A percentile compares a stretch with the other conserved stretches of the same genome.
phyloP scores from a whole-genome alignment of 2,113 vertebrate species.

The western clawed frog (Xenopus tropicalis) region DNA sequence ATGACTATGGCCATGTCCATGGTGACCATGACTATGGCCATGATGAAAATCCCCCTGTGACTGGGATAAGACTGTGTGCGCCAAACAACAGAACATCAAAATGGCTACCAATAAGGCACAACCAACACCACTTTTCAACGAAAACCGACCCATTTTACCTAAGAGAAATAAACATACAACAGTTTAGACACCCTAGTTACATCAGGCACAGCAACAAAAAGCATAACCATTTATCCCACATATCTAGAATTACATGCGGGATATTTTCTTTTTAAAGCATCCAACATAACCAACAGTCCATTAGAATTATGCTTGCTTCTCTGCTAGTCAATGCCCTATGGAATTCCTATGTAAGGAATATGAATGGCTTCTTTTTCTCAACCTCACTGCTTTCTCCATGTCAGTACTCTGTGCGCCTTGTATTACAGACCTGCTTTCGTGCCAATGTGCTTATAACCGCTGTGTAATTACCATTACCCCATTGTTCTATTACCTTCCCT shows the following conservation, averaged over 20 bases:
- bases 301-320: no score
- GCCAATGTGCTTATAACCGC: no score
- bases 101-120: neutral
- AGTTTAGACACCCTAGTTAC: neutral
- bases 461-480: no score
- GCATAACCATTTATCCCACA: no score
- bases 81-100: neutral
- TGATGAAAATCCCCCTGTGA: neutral
- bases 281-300: no score
- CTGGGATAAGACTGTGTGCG: neutral
- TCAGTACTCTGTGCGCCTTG: no score
- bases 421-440: no score
- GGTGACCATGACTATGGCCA: constrained; percentile 43
- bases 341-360: neutral
- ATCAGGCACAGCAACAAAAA: neutral
- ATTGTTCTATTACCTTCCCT: no score
- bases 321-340: neutral
- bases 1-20: constrained; percentile 45
- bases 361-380: neutral
- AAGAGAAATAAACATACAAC: neutral
- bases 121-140: neutral
- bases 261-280: no score
- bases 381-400: no score
- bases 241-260: no score
- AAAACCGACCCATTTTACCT: neutral